Evolutionary conservation across 2,113 vertebrate species (phyloP), one percentile per base, ranked within the genome.

Genomic region (Daboia siamensis): DNA sequence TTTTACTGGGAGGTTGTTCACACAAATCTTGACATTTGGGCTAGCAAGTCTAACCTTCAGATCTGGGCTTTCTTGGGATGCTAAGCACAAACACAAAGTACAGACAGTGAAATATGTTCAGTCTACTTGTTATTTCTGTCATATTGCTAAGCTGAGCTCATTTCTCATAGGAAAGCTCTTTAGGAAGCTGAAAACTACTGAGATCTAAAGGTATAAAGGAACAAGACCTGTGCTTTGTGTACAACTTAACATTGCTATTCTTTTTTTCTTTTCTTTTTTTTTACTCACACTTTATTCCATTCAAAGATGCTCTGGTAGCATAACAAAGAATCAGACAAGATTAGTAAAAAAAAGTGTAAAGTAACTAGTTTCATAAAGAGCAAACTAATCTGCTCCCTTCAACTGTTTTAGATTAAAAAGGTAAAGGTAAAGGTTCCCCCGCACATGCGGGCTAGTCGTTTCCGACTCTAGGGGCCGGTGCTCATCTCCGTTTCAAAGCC

Each of bases 11-110:
- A 44, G 91, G 92, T 93, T 94, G 95, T 95, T 97, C 94, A 95
- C 91, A 95, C 90, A 91, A 93, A 94, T 93, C 69, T 94, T 97
- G 95, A 97, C 96, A 97, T 97, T 96, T 96, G 90, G 80, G 64
- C 93, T 93, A 94, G 94, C 1, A 93, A 96, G 92, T 91, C 74
- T 94, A 96, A 96, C 94, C 95, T 95, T 95, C 95, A 96, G 90
- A 93, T 94, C 93, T 91, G 88, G 57, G 55, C 96, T 44, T 91
- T 93, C 90, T 29, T 93, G 96, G 93, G 61, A 21, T 57, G 86
- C 5, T 52, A 26, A 93, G 85, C 48, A 93, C 56, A 88, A 94
- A 87, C 89, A 92, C 90, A 85, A 90, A 46, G 91, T 90, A 89
- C n/a, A 85, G 91, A 90, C 46, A 92, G 93, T 93, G 80, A 29